Evolutionary conservation across 2,113 vertebrate species (phyloP), one percentile per base, ranked within the genome.

Genomic region (Heliornis fulica): DNA sequence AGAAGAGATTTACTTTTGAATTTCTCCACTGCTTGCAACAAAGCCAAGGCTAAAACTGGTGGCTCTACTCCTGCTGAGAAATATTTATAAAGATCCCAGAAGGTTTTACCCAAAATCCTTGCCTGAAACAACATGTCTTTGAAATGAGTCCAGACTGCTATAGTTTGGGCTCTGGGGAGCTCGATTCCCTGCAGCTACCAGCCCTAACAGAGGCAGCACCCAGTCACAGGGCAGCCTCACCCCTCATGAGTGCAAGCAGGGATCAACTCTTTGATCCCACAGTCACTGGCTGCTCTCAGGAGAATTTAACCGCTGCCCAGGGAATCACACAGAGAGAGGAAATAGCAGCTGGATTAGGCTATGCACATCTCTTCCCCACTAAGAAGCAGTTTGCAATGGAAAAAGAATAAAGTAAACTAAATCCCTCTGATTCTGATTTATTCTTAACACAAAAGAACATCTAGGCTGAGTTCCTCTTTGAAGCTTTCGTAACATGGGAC

Each of bases 211-310:
- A 74, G 61, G 28, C 61, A 78, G 78, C 34, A 12, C 25, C 4
- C 0, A 0, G 45, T 41, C 63, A 75, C 29, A 48, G 40, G 53
- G 75, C 45, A 51, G 38, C 69, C 60, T 46, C 64, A 7, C 61
- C 61, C 36, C 43, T 34, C 72, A 3, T 0, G 0, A 66, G 5
- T 1, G 4, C 59, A 46, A 60, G n/a, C 0, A 2, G 20, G 29
- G 12, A 50, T 76, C 66, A 60, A 10, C 40, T 51, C n/a, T 34
- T 31, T 21, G 69, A 45, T 64, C 75, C 53, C 70, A 63, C 0
- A 2, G 54, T 29, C 83, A 32, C 68, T 41, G 15, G 15, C 36
- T 71, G 48, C 65, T 68, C 91, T 36, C 48, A 54, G 40, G 51
- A 76, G 72, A 86, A 34, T 56, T 64, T 68, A 54, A 2, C 19